Base-by-base conservation (phyloP, 2,797 vertebrate genomes). In the Ceryle rudis region DNA sequence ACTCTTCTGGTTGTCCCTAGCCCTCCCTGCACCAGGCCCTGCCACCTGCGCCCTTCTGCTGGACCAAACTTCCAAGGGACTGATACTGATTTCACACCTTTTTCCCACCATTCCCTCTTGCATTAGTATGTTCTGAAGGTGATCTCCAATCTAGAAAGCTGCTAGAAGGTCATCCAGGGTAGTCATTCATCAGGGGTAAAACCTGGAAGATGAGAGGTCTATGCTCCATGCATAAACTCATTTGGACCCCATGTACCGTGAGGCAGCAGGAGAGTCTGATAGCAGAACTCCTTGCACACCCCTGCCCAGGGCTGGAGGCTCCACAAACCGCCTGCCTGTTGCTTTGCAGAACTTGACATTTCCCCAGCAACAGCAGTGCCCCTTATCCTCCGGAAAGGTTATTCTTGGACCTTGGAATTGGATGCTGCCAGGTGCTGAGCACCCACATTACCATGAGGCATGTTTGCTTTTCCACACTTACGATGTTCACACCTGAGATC, bases 231-330 rank as follows among this genome's bases (percentile, higher is more conserved):
- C 10, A 9, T 37, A 47, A 70, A 10, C 41, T 82, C 12, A 2
- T 72, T 90, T 86, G 64, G 31, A 57, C 12, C 20, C 33, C 17
- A 12, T 3, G 11, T 23, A 23, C 39, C 51, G 25, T 13, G 15
- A 29, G 29, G 23, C 47, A 78, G 41, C 31, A 26, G 39, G 18
- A 66, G 42, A 26, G 11, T 41, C 61, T 47, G 78, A 17, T 10
- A 51, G 31, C 71, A 71, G 44, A 35, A 26, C 21, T 71, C 33
- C 42, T 65, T 64, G 66, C 23, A 42, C 58, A n/a, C 9, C 5
- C 71, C 54, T 55, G 39, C 15, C 51, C 0, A 0, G 18, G 52
- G 18, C 61, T 16, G 8, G 61, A 46, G 26, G 29, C 44, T 79
- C n/a, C 49, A 47, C 16, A 7, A 47, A 15, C 10, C 11, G 64